A percentile compares a stretch with the other conserved stretches of the same genome.
These are phyloP conservation scores for Phaethon lepturus DNA, from an alignment of 2,113 vertebrate species.

Conservation along the genomic window DNA sequence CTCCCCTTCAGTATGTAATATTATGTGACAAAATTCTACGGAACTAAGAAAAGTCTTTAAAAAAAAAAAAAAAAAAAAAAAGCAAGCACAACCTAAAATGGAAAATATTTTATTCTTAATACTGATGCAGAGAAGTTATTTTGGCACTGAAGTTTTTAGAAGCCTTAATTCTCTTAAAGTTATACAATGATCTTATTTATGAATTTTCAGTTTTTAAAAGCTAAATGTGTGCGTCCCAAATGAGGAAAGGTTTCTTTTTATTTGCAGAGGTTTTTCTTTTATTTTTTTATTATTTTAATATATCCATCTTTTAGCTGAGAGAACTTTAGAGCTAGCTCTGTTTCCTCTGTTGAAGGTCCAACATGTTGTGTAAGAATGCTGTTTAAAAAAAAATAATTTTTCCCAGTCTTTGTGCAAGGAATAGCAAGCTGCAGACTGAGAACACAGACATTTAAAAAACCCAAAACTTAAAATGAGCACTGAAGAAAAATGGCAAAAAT, in stretches of 20 bases:
- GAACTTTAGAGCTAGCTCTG: slow-evolving; percentile 44
- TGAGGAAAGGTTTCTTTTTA: slow-evolving; percentile 60
- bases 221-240: slow-evolving; percentile 53
- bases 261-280: slow-evolving; percentile 47
- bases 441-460: background rate
- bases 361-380: slow-evolving; percentile 10
- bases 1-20: slow-evolving; percentile 69
- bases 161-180: slow-evolving; percentile 78
- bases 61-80: slow-evolving; percentile 49
- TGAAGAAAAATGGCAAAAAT: slow-evolving; percentile 49
- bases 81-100: slow-evolving; percentile 78
- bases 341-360: slow-evolving; percentile 34
- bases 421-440: slow-evolving; percentile 19
- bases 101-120: slow-evolving; percentile 71
- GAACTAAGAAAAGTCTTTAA: slow-evolving; percentile 62
- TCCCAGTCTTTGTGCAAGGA: background rate
- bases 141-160: slow-evolving; percentile 77
- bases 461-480: slow-evolving; percentile 11
- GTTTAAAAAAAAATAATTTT: background rate
- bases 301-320: slow-evolving; percentile 37
- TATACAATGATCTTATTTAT: slow-evolving; percentile 53
- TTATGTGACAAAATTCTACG: slow-evolving; percentile 71
- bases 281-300: slow-evolving; percentile 39
- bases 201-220: slow-evolving; percentile 66
- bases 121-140: slow-evolving; percentile 75